Evolutionary conservation across 2,113 vertebrate genomes (phyloP), one percentile per base, ranked within the genome.

Genomic region (Dromiciops gliroides): DNA sequence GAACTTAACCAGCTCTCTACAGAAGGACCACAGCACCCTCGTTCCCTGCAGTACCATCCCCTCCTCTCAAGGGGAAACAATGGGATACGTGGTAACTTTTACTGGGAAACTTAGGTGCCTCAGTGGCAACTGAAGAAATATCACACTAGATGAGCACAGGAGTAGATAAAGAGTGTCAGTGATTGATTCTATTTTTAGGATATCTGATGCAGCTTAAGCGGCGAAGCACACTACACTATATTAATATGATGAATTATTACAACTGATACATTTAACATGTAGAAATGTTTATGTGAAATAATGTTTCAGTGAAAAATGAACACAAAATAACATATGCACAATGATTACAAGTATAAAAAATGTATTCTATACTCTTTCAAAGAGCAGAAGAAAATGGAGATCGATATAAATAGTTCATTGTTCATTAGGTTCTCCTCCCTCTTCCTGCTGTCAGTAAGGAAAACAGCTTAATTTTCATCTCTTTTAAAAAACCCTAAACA

Each of bases 341-440:
- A 88, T 88, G 56, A 95, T 12, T 94, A 96, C 2, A 24, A 96
- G 67, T 60, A 44, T 90, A 83, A 95, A 67, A 96, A 94, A 89
- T 93, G 23, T 90, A 95, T 10, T 26, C 75, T 49, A 53, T 31
- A 51, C 44, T 52, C 1, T 89, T 14, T 91, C 51, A 24, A 95
- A 51, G 92, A 91, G 10, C 83, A 44, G 90, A 88, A 96, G 53
- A 95, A 12, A 93, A 92, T 2, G 49, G 44, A 75, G 19, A 83
- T 23, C 93, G 49, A 51, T 48, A 92, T 25, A 92, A 88, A 75
- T 48, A 90, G 14, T 26, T 88, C 50, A 23, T 75, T 67, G 50
- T 53, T 91, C 52, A 89, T 50, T 94, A 3, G 24, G 31, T 94
- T 89, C 4, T 67, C 60, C n/a, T 83, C n/a, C 67, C 6, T 83